A percentile compares a stretch with the other conserved stretches of the same genome.
Evolutionary conservation across 2,888 invertebrate genomes (phyloP).

Genomic region (Dicranocentrus wangi): DNA sequence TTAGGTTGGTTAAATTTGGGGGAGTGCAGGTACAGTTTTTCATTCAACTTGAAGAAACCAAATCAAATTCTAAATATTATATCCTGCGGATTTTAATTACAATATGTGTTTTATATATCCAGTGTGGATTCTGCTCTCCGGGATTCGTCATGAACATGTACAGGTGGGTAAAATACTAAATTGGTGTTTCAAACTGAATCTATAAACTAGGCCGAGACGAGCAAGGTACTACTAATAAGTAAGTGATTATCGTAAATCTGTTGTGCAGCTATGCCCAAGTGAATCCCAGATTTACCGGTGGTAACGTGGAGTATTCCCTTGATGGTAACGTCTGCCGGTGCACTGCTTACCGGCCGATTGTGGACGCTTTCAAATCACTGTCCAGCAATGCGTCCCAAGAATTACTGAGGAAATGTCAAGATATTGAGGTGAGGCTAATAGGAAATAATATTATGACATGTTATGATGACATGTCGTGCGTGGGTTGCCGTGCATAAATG

Average conservation of each 20-base stretch:
- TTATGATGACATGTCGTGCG: too few species aligned
- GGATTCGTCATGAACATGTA: conserved; percentile 82
- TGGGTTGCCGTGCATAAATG: too few species aligned
- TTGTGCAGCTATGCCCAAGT: conserved; percentile 4
- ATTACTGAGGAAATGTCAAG: conserved; percentile 75
- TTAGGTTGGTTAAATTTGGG: conserved; percentile 79
- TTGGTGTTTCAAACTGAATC: neutral
- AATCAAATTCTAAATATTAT: neutral
- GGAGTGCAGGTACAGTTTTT: conserved; percentile 78
- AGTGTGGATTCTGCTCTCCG: conserved; percentile 75
- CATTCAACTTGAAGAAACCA: neutral
- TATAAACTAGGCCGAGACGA: too few species aligned
- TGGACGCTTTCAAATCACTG: conserved; percentile 85
- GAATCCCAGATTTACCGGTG: conserved; percentile 78
- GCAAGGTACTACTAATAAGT: too few species aligned
- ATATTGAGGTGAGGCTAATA: conserved; percentile 76
- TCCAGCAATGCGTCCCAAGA: conserved; percentile 76
- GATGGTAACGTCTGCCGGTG: conserved; percentile 70
- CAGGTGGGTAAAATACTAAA: conserved; percentile 68
- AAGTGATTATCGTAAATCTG: neutral
- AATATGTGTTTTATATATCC: neutral
- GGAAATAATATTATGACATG: too few species aligned
- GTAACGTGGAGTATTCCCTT: conserved; percentile 79
- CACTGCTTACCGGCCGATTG: conserved; percentile 79
- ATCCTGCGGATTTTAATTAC: conserved; percentile 37